phyloP scores from a whole-genome alignment of 64 coral and sea anemone species.

The Trachythela sp. region DNA sequence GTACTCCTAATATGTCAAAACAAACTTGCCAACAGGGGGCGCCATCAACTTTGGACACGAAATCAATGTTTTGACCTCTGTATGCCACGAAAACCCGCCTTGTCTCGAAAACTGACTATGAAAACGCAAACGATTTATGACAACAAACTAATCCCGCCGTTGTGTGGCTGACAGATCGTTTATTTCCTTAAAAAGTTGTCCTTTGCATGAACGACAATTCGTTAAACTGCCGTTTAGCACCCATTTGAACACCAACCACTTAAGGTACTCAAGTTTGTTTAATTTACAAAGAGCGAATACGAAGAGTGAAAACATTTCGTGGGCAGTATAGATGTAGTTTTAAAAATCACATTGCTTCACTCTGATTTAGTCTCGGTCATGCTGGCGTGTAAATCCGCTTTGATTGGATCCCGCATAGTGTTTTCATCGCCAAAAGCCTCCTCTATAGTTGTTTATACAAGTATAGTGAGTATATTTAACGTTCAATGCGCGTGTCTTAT shows the following conservation, averaged over 20 bases:
- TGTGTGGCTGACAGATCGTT: background rate
- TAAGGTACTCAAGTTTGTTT: conserved; percentile 20
- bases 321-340: background rate
- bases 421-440: conserved; percentile 24
- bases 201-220: background rate
- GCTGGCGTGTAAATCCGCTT: conserved; percentile 26
- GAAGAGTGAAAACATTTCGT: background rate
- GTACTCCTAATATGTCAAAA: conserved; percentile 15
- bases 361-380: background rate
- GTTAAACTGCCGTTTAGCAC: conserved; percentile 9
- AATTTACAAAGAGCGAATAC: background rate
- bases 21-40: conserved; percentile 15
- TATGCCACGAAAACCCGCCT: background rate
- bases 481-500: background rate
- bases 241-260: conserved; percentile 13
- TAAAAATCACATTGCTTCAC: background rate
- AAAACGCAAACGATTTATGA: background rate
- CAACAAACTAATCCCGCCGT: background rate
- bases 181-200: background rate
- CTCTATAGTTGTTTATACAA: background rate
- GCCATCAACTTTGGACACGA: background rate
- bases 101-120: background rate
- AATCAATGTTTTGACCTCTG: conserved; percentile 3
- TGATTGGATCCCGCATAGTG: conserved; percentile 15
- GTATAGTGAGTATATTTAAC: background rate